A percentile compares a stretch with the other conserved stretches of the same genome.
Evolutionary conservation across 53 echinoderm and acorn worm genomes (phyloP).

Genomic region (Astropecten irregularis): DNA sequence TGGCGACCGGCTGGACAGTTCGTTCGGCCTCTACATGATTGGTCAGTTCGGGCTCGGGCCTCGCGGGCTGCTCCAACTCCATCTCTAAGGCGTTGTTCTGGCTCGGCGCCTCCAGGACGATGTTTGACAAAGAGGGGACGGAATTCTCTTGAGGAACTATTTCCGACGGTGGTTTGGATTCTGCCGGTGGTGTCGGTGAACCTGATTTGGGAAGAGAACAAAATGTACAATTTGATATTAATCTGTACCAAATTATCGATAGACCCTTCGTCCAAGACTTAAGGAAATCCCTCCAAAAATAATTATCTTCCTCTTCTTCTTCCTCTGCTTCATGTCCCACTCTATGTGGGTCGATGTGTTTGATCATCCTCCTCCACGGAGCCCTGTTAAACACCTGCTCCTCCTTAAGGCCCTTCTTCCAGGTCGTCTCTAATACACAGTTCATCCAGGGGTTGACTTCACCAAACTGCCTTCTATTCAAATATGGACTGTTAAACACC

Average conservation of each 20-base stretch:
- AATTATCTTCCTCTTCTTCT: too few species aligned
- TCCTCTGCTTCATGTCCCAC: too few species aligned
- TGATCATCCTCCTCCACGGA: too few species aligned
- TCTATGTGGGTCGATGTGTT: too few species aligned
- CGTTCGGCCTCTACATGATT: constrained; percentile 73
- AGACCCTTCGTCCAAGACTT: too few species aligned
- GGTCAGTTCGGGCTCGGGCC: constrained; percentile 27
- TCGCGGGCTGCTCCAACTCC: constrained; percentile 13
- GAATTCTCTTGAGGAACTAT: background rate
- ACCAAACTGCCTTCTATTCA: too few species aligned
- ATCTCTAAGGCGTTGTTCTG: constrained; percentile 27
- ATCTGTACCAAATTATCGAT: too few species aligned
- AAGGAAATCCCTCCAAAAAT: too few species aligned
- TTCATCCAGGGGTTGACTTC: background rate
- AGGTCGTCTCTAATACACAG: background rate
- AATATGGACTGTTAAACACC: too few species aligned
- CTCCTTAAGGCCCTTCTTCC: too few species aligned
- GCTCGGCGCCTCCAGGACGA: background rate
- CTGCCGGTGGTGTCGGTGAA: background rate
- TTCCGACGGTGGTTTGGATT: constrained; percentile 8
- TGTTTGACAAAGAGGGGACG: background rate
- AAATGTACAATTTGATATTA: too few species aligned
- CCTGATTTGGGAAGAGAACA: background rate
- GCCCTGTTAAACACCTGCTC: too few species aligned
- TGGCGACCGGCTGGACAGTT: constrained; percentile 1